phyloP scores from a whole-genome alignment of 2,888 invertebrate genomes.

The Lasioglossum figueresi region DNA sequence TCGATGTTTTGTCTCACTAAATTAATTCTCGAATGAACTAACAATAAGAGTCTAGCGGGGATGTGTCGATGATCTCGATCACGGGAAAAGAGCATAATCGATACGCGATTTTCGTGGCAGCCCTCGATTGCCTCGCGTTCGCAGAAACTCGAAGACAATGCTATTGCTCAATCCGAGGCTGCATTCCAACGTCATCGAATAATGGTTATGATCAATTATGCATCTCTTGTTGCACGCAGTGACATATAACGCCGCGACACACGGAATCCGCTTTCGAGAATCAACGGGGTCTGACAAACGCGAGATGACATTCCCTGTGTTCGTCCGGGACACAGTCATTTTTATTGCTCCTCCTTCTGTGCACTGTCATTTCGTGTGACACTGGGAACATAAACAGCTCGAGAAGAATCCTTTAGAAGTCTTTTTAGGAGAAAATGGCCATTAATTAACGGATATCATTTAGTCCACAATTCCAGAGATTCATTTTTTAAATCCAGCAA shows the following conservation, averaged over 20 bases:
- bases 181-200: slow-evolving; percentile 64
- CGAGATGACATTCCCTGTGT: slow-evolving; percentile 5
- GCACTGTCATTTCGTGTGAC: not conserved
- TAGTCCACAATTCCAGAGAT: not conserved
- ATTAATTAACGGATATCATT: not conserved
- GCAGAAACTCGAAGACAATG: slow-evolving; percentile 55
- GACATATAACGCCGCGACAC: slow-evolving; percentile 35
- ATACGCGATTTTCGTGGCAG: slow-evolving; percentile 20
- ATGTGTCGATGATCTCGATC: not conserved
- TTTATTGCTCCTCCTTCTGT: not conserved
- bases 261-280: slow-evolving; percentile 46
- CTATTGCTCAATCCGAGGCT: slow-evolving; percentile 61
- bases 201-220: slow-evolving; percentile 68
- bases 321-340: not conserved
- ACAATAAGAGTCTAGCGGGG: not conserved
- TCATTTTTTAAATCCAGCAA: not conserved
- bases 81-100: slow-evolving; percentile 7
- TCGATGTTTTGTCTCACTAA: too few relatives aligned
- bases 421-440: not conserved
- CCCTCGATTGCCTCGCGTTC: slow-evolving; percentile 15
- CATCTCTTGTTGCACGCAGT: slow-evolving; percentile 43
- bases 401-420: not conserved
- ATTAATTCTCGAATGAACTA: not conserved
- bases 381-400: not conserved
- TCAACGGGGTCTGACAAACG: slow-evolving; percentile 20